phyloP scores from a whole-genome alignment of 92 coral and sea anemone genomes.

The Phenganax subtilis region DNA sequence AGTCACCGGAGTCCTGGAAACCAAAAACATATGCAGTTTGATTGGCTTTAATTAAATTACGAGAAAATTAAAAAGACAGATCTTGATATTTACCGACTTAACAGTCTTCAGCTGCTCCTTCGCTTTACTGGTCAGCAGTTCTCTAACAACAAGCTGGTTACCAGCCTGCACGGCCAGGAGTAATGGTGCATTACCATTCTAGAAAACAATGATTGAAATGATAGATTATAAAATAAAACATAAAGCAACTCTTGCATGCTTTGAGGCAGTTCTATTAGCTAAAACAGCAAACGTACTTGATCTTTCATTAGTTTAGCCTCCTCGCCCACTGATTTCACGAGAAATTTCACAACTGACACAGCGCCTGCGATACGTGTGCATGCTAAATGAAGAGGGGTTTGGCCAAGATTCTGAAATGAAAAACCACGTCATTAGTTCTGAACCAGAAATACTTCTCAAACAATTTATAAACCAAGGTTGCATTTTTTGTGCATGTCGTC shows the following conservation, averaged over 20 bases:
- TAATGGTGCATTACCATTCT: conserved; percentile 82
- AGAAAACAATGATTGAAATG: not conserved
- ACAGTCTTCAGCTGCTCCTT: conserved; percentile 73
- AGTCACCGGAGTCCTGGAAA: conserved; percentile 70
- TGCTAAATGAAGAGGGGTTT: conserved; percentile 88
- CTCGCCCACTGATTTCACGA: conserved; percentile 75
- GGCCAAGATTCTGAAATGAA: conserved; percentile 62
- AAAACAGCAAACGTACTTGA: conserved; percentile 47
- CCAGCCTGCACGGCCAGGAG: conserved; percentile 78
- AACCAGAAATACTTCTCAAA: not conserved
- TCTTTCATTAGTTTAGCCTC: conserved; percentile 70
- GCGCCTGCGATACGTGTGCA: conserved; percentile 95
- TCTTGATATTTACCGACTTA: conserved; percentile 53
- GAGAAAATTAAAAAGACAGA: not conserved
- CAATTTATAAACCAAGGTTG: not conserved
- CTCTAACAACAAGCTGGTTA: conserved; percentile 92
- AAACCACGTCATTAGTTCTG: not conserved
- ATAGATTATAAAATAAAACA: not conserved
- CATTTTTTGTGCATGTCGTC: not conserved
- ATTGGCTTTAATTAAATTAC: not conserved
- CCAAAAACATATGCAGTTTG: not conserved
- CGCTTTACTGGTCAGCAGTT: conserved; percentile 67
- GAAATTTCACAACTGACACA: conserved; percentile 71
- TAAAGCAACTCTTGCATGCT: not conserved
- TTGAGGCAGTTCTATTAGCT: not conserved